phyloP scores from a whole-genome alignment of 2,888 invertebrate species.

The Physocephala rufipes region DNA sequence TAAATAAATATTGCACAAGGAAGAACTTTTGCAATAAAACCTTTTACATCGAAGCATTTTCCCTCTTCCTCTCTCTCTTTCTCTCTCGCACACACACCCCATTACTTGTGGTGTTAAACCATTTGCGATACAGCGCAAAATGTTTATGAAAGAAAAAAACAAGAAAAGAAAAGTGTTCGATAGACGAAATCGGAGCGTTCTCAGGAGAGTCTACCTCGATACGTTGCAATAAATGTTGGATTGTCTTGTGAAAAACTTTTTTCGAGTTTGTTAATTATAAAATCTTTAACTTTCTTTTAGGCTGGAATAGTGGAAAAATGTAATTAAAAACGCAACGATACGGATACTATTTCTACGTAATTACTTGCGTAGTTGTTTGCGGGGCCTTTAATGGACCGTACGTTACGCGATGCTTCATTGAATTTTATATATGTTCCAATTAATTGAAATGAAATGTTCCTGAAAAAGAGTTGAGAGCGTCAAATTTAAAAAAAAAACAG shows the following conservation, averaged over 20 bases:
- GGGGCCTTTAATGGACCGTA: not conserved
- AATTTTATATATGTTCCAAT: slow-evolving; percentile 39
- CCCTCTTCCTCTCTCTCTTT: no score
- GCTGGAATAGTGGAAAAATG: slow-evolving; percentile 28
- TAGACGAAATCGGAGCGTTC: slow-evolving; percentile 8
- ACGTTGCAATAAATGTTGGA: slow-evolving; percentile 1
- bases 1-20: no score
- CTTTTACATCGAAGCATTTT: no score
- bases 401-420: slow-evolving; percentile 12
- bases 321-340: slow-evolving; percentile 30
- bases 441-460: slow-evolving; percentile 43
- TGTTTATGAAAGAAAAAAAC: not conserved
- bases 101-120: no score
- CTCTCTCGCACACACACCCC: not conserved
- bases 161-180: not conserved
- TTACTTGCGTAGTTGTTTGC: slow-evolving; percentile 8
- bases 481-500: not conserved
- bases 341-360: not conserved
- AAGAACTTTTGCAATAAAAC: no score
- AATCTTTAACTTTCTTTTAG: slow-evolving; percentile 40
- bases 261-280: not conserved
- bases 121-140: no score
- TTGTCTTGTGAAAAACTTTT: not conserved
- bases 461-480: slow-evolving; percentile 2
- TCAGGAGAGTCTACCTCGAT: not conserved